A percentile compares a stretch with the other conserved stretches of the same genome.
Evolutionary conservation across 2,113 vertebrate species (phyloP).

Genomic region (Tor tambroides): DNA sequence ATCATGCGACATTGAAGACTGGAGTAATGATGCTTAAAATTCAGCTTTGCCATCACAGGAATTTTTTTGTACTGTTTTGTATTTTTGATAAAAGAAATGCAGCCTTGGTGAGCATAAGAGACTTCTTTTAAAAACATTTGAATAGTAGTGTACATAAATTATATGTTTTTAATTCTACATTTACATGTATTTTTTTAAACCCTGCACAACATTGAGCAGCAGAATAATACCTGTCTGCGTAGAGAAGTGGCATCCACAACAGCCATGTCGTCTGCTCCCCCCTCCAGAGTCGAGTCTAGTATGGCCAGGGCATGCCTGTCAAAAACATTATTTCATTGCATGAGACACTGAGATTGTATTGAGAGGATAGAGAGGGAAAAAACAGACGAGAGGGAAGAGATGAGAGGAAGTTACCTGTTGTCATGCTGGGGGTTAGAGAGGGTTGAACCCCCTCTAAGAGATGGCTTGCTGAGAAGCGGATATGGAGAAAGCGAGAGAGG

Average conservation of each 20-base stretch:
- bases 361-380: constrained; percentile 22
- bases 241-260: constrained; percentile 90
- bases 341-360: background rate
- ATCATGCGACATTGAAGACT: too few relatives aligned
- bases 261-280: constrained; percentile 87
- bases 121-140: too few relatives aligned
- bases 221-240: constrained; percentile 85
- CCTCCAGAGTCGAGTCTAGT: constrained; percentile 82
- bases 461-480: constrained; percentile 82
- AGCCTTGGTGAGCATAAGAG: too few relatives aligned
- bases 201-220: background rate
- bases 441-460: constrained; percentile 93
- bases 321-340: background rate
- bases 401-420: constrained; percentile 85
- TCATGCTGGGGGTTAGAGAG: constrained; percentile 92
- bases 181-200: too few relatives aligned
- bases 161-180: too few relatives aligned
- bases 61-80: too few relatives aligned
- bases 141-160: too few relatives aligned
- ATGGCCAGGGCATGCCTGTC: constrained; percentile 80
- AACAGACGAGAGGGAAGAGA: background rate
- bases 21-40: too few relatives aligned
- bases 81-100: too few relatives aligned
- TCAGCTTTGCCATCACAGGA: too few relatives aligned
- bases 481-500: constrained; percentile 65